A percentile compares a stretch with the other conserved stretches of the same genome.
Conservation (phyloP, 23 tunicate species). For the Pegea sp. region DNA sequence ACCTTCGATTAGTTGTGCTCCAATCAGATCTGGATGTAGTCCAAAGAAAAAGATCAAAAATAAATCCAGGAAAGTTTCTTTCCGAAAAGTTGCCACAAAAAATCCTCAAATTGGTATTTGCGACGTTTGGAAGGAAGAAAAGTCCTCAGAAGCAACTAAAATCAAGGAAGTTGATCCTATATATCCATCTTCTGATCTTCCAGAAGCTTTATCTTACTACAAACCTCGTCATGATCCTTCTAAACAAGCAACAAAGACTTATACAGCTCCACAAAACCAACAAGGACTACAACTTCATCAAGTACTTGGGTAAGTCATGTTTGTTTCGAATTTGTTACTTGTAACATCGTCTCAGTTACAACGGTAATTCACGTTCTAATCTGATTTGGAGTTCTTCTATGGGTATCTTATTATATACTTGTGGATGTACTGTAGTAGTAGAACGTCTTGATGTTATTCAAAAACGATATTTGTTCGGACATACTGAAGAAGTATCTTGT, state of each 20-base stretch:
- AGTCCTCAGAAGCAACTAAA: too few species aligned
- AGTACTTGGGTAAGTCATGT: slow-evolving; percentile 46
- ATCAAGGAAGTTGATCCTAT: too few species aligned
- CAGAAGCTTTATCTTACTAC: slow-evolving; percentile 45
- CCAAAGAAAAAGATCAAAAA: too few species aligned
- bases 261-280: slow-evolving; percentile 39
- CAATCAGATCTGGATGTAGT: too few species aligned
- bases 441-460: slow-evolving; percentile 21
- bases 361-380: slow-evolving; percentile 76
- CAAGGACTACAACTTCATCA: slow-evolving; percentile 30
- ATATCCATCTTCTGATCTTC: slow-evolving; percentile 1
- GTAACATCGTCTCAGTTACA: slow-evolving; percentile 19
- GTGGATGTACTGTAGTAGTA: slow-evolving; percentile 45
- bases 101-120: too few species aligned
- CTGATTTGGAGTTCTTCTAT: slow-evolving; percentile 65
- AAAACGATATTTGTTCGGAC: slow-evolving; percentile 22
- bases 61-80: too few species aligned
- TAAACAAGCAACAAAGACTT: slow-evolving; percentile 17
- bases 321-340: not conserved
- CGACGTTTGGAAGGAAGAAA: too few species aligned
- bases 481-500: slow-evolving; percentile 65
- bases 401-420: slow-evolving; percentile 52
- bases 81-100: too few species aligned
- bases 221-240: slow-evolving; percentile 2
- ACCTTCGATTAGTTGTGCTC: too few species aligned